Percentiles rank a stretch among this genome's conserved stretches.
Evolutionary conservation across 1,140 invertebrate genomes (phyloP).

Genomic region (Ectropis grisescens): DNA sequence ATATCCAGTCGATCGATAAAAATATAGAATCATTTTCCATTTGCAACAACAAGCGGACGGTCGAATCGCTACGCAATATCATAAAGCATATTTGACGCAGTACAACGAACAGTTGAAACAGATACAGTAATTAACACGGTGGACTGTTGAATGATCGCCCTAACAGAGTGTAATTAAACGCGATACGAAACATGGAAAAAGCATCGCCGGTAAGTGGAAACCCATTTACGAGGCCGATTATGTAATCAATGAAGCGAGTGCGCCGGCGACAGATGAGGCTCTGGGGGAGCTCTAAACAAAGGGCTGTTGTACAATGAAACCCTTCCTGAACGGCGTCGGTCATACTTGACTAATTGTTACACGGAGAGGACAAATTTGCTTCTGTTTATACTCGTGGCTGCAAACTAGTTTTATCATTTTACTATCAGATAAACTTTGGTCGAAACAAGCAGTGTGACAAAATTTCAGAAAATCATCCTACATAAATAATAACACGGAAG

Average conservation of each 20-base stretch:
- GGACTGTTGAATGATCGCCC: not conserved
- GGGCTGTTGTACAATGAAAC: slow-evolving; percentile 33
- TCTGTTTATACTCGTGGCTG: too few species aligned
- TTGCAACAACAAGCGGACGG: too few species aligned
- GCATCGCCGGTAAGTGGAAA: too few species aligned
- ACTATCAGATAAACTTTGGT: too few species aligned
- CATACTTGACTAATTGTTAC: slow-evolving; percentile 30
- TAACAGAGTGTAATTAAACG: slow-evolving; percentile 2
- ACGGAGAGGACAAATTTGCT: slow-evolving; percentile 9
- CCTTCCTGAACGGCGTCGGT: slow-evolving; percentile 25
- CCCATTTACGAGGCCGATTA: slow-evolving; percentile 13
- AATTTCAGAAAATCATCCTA: too few species aligned
- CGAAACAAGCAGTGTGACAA: too few species aligned
- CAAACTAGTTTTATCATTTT: too few species aligned
- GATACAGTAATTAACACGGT: slow-evolving; percentile 10
- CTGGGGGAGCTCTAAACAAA: slow-evolving; percentile 18
- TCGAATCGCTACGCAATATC: not conserved
- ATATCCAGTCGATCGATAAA: too few species aligned
- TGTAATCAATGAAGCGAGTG: slow-evolving; percentile 36
- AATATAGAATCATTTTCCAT: too few species aligned
- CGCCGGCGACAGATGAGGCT: slow-evolving; percentile 21
- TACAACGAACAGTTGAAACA: slow-evolving; percentile 4
- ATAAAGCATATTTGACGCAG: slow-evolving; percentile 2
- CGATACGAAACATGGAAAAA: too few species aligned
- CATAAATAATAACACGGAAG: too few species aligned